phyloP scores from a whole-genome alignment of 2,113 vertebrate species.

The Leucopsar rothschildi region DNA sequence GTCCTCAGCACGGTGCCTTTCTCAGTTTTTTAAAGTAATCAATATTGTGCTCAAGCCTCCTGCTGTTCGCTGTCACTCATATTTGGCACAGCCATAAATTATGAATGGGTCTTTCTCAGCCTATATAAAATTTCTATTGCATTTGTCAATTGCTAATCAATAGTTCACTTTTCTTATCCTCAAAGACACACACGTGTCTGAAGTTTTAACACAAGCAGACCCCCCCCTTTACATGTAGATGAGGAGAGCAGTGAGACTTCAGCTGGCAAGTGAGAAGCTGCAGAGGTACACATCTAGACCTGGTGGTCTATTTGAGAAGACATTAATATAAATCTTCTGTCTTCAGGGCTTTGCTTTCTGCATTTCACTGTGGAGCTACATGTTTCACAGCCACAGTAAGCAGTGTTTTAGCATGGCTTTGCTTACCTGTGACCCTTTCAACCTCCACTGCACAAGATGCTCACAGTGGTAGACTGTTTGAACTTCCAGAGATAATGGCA shows the following conservation, averaged over 20 bases:
- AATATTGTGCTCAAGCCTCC: constrained; percentile 82
- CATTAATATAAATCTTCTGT: constrained; percentile 34
- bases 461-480: constrained; percentile 11
- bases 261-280: constrained; percentile 33
- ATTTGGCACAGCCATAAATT: constrained; percentile 89
- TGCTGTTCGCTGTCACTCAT: constrained; percentile 88
- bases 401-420: background rate
- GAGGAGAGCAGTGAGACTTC: background rate
- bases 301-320: constrained; percentile 31
- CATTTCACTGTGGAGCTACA: background rate
- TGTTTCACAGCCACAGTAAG: background rate
- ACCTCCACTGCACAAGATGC: constrained; percentile 20
- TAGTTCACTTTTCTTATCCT: constrained; percentile 84
- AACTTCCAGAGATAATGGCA: constrained; percentile 67
- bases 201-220: constrained; percentile 56
- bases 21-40: constrained; percentile 86
- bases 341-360: constrained; percentile 12
- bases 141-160: constrained; percentile 91
- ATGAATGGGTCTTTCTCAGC: constrained; percentile 88
- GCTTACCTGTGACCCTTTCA: constrained; percentile 64
- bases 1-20: constrained; percentile 73
- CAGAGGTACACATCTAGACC: constrained; percentile 53
- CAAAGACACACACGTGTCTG: constrained; percentile 66
- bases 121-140: constrained; percentile 92
- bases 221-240: constrained; percentile 15